These are phyloP conservation scores for Labrus mixtus DNA, from an alignment of 2,113 vertebrate genomes.

Conservation along the genomic window DNA sequence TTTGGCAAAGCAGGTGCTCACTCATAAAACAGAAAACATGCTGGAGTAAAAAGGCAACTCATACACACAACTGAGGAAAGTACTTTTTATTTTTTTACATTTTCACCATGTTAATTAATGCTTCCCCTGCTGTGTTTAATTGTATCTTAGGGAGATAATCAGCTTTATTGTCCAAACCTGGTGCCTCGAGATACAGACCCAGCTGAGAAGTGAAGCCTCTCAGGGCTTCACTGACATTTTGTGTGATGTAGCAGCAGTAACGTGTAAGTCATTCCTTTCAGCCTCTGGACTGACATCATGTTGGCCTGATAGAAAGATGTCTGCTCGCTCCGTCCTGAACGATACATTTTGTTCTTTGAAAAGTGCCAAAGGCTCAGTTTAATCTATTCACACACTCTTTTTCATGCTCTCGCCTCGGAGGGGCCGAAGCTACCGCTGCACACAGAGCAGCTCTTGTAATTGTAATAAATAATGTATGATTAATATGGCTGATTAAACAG, in stretches of 20 bases:
- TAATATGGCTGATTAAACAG: conserved; percentile 82
- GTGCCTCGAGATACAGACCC: conserved; percentile 11
- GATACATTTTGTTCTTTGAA: conserved; percentile 65
- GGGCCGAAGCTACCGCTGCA: conserved; percentile 56
- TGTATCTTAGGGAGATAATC: conserved; percentile 16
- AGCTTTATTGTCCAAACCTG: conserved; percentile 16
- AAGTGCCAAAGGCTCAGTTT: conserved; percentile 62
- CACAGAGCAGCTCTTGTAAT: conserved; percentile 73
- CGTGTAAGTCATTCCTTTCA: conserved; percentile 21
- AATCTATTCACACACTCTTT: conserved; percentile 70
- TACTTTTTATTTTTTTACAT: not conserved
- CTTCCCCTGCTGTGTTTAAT: conserved; percentile 2
- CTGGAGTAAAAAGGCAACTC: not conserved
- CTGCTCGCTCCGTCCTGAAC: conserved; percentile 39
- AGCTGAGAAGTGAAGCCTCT: conserved; percentile 18
- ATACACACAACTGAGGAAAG: not conserved
- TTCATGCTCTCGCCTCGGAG: conserved; percentile 65
- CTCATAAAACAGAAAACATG: conserved; percentile 5
- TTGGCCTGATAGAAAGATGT: conserved; percentile 66
- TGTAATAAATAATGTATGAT: conserved; percentile 81
- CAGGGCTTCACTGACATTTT: conserved; percentile 47
- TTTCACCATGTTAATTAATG: conserved; percentile 32
- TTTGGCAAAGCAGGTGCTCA: conserved; percentile 37
- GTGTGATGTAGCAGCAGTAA: conserved; percentile 15
- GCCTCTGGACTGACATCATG: conserved; percentile 62